Evolutionary conservation across 2,113 vertebrate species (phyloP).

Genomic region (Cynoglossus semilaevis): DNA sequence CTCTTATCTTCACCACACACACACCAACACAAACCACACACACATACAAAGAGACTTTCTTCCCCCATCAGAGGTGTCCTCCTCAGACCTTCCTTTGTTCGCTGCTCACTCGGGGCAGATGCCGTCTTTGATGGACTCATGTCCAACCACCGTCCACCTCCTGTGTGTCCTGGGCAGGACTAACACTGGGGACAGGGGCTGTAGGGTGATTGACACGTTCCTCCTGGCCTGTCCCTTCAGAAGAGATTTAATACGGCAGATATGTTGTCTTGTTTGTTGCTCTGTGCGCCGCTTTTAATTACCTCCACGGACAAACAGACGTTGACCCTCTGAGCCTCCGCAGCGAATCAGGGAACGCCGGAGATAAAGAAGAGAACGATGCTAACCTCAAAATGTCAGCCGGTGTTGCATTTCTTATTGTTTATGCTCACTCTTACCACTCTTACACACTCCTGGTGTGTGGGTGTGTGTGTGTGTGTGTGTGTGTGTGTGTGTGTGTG

Average conservation of each 20-base stretch:
- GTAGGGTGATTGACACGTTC: conserved; percentile 54
- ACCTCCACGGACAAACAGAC: conserved; percentile 54
- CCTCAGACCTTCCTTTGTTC: conserved; percentile 60
- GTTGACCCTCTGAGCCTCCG: conserved; percentile 54
- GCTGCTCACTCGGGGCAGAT: conserved; percentile 60
- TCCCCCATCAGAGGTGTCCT: conserved; percentile 60
- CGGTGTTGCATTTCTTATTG: conserved; percentile 70
- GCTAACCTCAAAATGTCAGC: conserved; percentile 78
- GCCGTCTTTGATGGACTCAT: conserved; percentile 71
- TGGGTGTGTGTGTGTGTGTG: conserved; percentile 43
- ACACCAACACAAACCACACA: conserved; percentile 30
- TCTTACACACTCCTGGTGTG: conserved; percentile 26
- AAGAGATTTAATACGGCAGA: conserved; percentile 58
- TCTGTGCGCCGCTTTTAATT: conserved; percentile 62
- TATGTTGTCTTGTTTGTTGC: conserved; percentile 62
- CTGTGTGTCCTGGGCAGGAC: conserved; percentile 45
- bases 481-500: conserved; percentile 25
- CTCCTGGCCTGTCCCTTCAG: conserved; percentile 57
- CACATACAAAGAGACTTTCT: conserved; percentile 38
- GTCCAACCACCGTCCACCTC: conserved; percentile 58
- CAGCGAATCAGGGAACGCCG: conserved; percentile 65
- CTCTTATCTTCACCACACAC: conserved; percentile 61
- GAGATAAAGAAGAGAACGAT: conserved; percentile 64
- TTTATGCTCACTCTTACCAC: conserved; percentile 55
- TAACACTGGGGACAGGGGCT: conserved; percentile 2